Conservation (phyloP, 64 coral and sea anemone genomes). For the Dendrophyllia cribrosa region DNA sequence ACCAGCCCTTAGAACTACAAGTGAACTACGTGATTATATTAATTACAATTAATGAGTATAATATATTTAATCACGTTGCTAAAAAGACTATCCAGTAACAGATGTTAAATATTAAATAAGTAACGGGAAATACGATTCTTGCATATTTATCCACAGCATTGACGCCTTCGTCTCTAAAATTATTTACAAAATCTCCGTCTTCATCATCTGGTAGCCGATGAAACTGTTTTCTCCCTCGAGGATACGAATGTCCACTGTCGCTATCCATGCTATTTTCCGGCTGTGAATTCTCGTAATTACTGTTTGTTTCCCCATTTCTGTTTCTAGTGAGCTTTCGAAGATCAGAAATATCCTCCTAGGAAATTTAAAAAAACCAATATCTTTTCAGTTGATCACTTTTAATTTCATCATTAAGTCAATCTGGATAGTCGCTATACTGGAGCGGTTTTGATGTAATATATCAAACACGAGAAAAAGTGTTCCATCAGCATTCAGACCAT, state of each 20-base stretch:
- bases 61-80: slow-evolving; percentile 5
- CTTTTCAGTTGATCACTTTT: too few species aligned
- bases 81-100: slow-evolving; percentile 74
- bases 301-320: slow-evolving; percentile 6
- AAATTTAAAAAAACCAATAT: background rate
- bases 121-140: slow-evolving; percentile 19
- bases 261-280: slow-evolving; percentile 9
- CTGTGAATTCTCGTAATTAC: background rate
- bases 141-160: slow-evolving; percentile 70
- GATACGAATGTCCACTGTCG: background rate
- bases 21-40: too few species aligned
- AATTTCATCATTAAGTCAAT: too few species aligned
- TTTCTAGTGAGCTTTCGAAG: slow-evolving; percentile 15
- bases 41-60: background rate
- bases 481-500: too few species aligned
- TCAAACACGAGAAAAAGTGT: too few species aligned
- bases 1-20: too few species aligned
- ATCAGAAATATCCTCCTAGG: slow-evolving; percentile 26
- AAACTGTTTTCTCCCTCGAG: background rate
- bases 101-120: slow-evolving; percentile 56
- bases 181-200: slow-evolving; percentile 42
- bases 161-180: slow-evolving; percentile 44
- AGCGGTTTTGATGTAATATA: too few species aligned
- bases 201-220: background rate
- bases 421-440: too few species aligned